Conservation (phyloP, 2,888 invertebrate genomes). For the Ectropis crepuscularia region DNA sequence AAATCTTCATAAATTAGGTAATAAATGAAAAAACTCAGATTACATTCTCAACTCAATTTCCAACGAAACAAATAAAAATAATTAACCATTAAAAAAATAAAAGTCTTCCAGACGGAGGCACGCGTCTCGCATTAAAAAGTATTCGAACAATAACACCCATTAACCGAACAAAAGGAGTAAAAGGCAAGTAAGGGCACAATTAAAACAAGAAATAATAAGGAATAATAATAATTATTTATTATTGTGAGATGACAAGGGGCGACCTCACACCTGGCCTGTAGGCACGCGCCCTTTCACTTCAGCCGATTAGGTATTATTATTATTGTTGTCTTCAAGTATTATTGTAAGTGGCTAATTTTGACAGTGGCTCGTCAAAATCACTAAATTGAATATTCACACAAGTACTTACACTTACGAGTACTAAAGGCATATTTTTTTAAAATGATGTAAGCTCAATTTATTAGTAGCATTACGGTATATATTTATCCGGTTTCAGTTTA, state of each 20-base stretch:
- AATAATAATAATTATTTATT: slow-evolving; percentile 83
- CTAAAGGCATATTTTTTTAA: too few relatives aligned
- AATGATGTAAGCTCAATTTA: too few relatives aligned
- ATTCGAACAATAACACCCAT: slow-evolving; percentile 81
- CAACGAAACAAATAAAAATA: slow-evolving; percentile 23
- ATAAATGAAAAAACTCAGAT: slow-evolving; percentile 5
- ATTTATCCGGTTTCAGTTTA: too few relatives aligned
- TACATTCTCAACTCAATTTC: slow-evolving; percentile 1
- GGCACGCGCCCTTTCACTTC: slow-evolving; percentile 55
- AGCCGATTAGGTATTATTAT: slow-evolving; percentile 14
- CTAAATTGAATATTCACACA: too few relatives aligned
- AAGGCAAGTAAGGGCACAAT: slow-evolving; percentile 82
- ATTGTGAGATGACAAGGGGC: slow-evolving; percentile 67
- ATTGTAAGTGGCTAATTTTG: not conserved
- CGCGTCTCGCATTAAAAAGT: slow-evolving; percentile 72
- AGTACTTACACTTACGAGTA: too few relatives aligned
- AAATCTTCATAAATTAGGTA: not conserved
- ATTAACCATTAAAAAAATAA: slow-evolving; percentile 36
- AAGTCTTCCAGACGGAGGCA: slow-evolving; percentile 66
- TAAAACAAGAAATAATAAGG: slow-evolving; percentile 85
- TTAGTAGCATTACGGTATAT: too few relatives aligned
- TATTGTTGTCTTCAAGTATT: slow-evolving; percentile 8
- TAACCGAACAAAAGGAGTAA: slow-evolving; percentile 83
- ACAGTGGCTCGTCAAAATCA: not conserved
- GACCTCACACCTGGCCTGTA: slow-evolving; percentile 67